phyloP scores from a whole-genome alignment of 2,888 invertebrate genomes.

The Crocallis elinguaria region DNA sequence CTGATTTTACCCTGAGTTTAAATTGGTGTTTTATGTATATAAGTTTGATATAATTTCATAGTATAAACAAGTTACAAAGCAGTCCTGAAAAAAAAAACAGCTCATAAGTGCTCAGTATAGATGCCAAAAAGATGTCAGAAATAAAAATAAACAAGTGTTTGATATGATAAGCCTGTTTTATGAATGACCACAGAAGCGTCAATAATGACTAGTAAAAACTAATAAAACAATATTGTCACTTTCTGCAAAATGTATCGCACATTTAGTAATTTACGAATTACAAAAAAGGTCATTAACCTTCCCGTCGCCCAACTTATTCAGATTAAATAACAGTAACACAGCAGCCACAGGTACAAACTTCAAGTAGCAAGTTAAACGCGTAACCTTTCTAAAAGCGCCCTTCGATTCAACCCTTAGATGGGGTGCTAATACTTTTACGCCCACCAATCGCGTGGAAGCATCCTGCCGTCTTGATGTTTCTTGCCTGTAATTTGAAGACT shows the following conservation, averaged over 20 bases:
- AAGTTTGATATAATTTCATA: no score
- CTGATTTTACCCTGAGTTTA: no score
- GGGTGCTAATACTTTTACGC: slow-evolving; percentile 55
- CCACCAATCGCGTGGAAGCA: slow-evolving; percentile 68
- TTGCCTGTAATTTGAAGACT: slow-evolving; percentile 39
- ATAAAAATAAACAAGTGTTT: no score
- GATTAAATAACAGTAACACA: slow-evolving; percentile 2
- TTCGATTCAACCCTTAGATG: slow-evolving; percentile 26
- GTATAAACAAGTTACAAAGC: no score
- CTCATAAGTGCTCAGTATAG: no score
- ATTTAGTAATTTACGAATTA: neutral
- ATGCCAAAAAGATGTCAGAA: no score
- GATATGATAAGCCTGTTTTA: no score
- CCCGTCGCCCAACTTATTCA: neutral
- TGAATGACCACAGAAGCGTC: no score
- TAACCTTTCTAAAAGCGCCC: slow-evolving; percentile 10
- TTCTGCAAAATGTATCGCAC: neutral
- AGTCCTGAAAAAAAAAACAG: no score
- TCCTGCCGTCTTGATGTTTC: slow-evolving; percentile 47
- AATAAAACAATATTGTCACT: neutral
- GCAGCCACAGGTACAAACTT: slow-evolving; percentile 10
- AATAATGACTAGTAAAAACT: no score
- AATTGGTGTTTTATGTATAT: no score
- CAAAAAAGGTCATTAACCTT: slow-evolving; percentile 8
- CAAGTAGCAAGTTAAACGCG: neutral